These are phyloP conservation scores for Echinops telfairi DNA, from an alignment of 2,113 vertebrate genomes.

Conservation along the genomic window DNA sequence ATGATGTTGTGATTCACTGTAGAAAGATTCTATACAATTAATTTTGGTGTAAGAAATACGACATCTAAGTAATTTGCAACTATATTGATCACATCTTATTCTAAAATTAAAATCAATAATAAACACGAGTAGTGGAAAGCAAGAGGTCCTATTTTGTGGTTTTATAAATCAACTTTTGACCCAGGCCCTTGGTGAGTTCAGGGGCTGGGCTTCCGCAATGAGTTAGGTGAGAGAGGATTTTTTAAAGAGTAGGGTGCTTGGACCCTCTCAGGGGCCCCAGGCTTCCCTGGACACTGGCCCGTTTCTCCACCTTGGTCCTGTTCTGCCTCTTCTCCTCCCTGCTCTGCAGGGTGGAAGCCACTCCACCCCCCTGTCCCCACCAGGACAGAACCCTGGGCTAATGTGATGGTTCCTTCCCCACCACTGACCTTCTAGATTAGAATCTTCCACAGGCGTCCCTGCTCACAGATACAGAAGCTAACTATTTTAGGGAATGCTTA, in stretches of 20 bases:
- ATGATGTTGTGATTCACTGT: too few species aligned
- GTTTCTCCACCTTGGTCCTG: background rate
- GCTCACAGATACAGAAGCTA: slow-evolving; percentile 55
- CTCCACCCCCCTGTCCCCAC: background rate
- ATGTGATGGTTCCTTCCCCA: background rate
- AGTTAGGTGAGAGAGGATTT: background rate
- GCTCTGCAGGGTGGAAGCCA: background rate
- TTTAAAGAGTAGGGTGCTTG: background rate
- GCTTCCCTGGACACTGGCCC: background rate
- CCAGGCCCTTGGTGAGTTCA: slow-evolving; percentile 60
- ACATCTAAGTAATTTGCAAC: too few species aligned
- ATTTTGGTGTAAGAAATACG: too few species aligned
- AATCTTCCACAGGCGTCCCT: background rate
- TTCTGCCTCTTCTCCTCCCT: background rate
- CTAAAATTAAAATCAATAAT: too few species aligned
- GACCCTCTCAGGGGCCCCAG: slow-evolving; percentile 28
- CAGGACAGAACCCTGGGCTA: background rate
- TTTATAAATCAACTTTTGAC: slow-evolving; percentile 53
- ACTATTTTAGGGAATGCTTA: slow-evolving; percentile 38
- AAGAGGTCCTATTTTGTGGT: background rate
- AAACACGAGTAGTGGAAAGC: background rate
- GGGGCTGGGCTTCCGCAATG: background rate
- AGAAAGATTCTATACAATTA: too few species aligned
- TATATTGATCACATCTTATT: too few species aligned
- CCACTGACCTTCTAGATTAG: background rate